Evolutionary conservation across 2,888 invertebrate species (phyloP), one percentile per base, ranked within the genome.

Genomic region (Melangyna quadrimaculata): DNA sequence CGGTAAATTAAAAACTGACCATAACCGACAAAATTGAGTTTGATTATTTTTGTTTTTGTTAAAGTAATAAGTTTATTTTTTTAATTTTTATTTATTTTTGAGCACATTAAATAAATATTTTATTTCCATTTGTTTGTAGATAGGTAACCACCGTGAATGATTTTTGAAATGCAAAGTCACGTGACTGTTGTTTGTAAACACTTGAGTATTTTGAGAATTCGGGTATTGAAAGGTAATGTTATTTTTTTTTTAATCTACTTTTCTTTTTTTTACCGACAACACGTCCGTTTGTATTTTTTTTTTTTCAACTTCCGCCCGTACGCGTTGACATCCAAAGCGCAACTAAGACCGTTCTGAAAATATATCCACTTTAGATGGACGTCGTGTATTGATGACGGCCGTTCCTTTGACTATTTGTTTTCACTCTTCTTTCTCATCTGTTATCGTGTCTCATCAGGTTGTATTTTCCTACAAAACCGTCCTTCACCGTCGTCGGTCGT

Each of bases 291-390:
- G 7, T 27, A 1, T 35, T 48, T 37, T 37, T 12, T n/a, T 37
- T 43, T 65, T 37, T 45, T 10, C 29, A 61, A 51, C 22, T 79
- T 70, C 59, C 90, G 88, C 89, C 91, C 88, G 89, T 88, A 89
- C 91, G 89, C 90, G 89, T 89, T 90, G 91, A 91, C 91, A 91
- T 90, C 91, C 90, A 91, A 92, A 92, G 91, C 91, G 91, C 90
- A 91, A 92, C 92, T 92, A 90, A 91, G 90, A 90, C 89, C 88
- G 89, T 89, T 86, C 78, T 61, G 35, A 87, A 87, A 87, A 83
- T 89, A 90, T 90, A 91, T 91, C 91, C 90, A 90, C 92, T 91
- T 90, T 92, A 92, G 91, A 92, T 91, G 91, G 91, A 90, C 89
- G 89, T 89, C 88, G 77, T 87, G 61, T 65, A 67, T 70, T 57